Conservation (phyloP, 1,140 invertebrate species). For the Artemia franciscana region DNA sequence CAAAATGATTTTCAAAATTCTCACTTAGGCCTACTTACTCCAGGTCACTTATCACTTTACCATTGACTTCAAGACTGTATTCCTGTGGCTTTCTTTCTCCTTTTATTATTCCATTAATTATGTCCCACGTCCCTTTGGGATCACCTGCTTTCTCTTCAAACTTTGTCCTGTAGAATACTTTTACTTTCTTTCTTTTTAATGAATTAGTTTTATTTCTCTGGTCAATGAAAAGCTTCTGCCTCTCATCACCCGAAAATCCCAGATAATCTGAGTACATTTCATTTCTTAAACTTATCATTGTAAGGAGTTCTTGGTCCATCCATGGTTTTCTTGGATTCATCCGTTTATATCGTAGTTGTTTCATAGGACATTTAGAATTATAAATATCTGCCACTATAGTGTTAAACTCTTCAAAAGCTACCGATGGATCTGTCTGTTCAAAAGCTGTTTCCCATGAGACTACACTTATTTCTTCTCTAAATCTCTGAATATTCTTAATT, state of each 20-base stretch:
- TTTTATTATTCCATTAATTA: not conserved
- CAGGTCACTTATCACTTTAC: not conserved
- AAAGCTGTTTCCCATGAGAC: not conserved
- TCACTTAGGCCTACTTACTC: too few species aligned
- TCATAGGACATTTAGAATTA: not conserved
- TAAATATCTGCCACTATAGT: not conserved
- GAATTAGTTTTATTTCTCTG: not conserved
- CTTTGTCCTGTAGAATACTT: not conserved
- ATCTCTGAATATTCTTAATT: not conserved
- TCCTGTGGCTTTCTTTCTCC: not conserved
- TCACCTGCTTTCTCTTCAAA: not conserved
- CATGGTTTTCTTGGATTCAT: too few species aligned
- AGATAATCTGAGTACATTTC: not conserved
- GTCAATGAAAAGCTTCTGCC: not conserved
- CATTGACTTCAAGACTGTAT: not conserved
- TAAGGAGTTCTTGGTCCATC: not conserved
- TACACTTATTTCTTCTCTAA: constrained; percentile 7
- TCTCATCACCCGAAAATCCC: not conserved
- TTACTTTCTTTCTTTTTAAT: not conserved
- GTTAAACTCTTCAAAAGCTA: not conserved
- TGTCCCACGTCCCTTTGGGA: not conserved
- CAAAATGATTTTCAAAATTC: not conserved
- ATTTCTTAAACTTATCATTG: not conserved
- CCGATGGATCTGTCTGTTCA: not conserved
- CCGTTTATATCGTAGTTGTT: not conserved